Evolutionary conservation across 1,140 invertebrate species (phyloP), one percentile per base, ranked within the genome.

Genomic region (Arion vulgaris): DNA sequence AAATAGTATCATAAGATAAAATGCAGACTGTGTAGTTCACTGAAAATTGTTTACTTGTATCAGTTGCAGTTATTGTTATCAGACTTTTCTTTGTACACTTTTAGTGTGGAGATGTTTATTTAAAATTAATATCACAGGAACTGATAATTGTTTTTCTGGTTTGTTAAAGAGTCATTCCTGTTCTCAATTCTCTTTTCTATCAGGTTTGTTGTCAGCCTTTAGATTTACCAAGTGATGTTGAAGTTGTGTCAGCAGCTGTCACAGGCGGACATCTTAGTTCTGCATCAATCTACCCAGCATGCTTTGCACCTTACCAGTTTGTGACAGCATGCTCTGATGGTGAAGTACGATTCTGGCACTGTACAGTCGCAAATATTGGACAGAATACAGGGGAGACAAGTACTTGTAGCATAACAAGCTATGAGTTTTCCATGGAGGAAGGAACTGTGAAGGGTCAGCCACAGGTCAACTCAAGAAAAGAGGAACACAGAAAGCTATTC

Each of bases 241-340:
- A 97, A 91, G 95, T 98, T 7, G 95, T 98, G 78, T 96, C 97
- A 92, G 97, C 97, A 0, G 95, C 96, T 0, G 96, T 97, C 9
- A 96, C 98, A 0, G 98, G 98, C 7, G 98, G 98, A 1, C 98
- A 99, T 93, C 93, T 99, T 36, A 98, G 97, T 90, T 99, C 98
- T n/a, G 97, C 98, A 0, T 98, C 97, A 51, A 98, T 99, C 88
- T 99, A 99, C 93, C 98, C 98, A 32, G 98, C 98, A 66, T 99
- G 98, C 92, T 96, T 98, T 91, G 97, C 98, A 0, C 98, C 98
- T 0, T 99, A 99, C 89, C 96, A 98, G 72, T 94, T 99, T 72
- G 96, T 97, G 0, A 99, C 98, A 0, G 97, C 98, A 17, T 93
- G 92, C 83, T 89, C 90, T 2, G 92, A 93, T 87, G 91, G 92